Evolutionary conservation across 2,797 vertebrate species (phyloP).

Genomic region (Dermochelys coriacea): DNA sequence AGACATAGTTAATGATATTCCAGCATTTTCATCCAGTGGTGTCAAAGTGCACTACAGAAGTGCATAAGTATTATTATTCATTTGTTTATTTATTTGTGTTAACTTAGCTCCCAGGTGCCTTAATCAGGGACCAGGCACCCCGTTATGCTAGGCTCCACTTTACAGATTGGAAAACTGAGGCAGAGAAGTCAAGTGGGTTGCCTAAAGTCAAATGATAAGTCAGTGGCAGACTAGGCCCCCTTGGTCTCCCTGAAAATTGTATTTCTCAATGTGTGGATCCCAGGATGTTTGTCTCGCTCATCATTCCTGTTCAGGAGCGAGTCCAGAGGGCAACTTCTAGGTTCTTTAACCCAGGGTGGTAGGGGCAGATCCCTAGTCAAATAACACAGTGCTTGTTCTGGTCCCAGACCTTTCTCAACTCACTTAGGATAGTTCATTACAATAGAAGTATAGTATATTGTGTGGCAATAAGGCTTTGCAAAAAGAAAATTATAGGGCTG

Average conservation of each 20-base stretch:
- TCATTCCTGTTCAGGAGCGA: neutral
- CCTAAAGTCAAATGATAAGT: neutral
- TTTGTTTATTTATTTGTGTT: neutral
- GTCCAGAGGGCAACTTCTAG: neutral
- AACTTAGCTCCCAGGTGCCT: neutral
- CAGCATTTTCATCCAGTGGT: neutral
- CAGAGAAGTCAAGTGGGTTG: neutral
- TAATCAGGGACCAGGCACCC: neutral
- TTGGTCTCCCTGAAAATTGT: neutral
- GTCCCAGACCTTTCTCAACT: neutral
- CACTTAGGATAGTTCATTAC: neutral
- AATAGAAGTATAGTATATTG: neutral
- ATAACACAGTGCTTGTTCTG: neutral
- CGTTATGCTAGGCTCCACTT: neutral
- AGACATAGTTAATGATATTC: neutral
- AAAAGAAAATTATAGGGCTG: neutral
- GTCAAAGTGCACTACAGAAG: neutral
- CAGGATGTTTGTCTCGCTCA: neutral
- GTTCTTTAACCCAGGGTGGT: neutral
- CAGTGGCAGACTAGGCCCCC: accelerated
- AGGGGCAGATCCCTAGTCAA: accelerated
- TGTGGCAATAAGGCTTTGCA: neutral
- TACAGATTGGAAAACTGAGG: slow-evolving; percentile 5
- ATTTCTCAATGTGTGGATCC: neutral
- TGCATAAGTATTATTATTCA: neutral